A percentile compares a stretch with the other conserved stretches of the same genome.
These are phyloP conservation scores for Prunella strophiata DNA, from an alignment of 2,797 vertebrate species.

Conservation along the genomic window DNA sequence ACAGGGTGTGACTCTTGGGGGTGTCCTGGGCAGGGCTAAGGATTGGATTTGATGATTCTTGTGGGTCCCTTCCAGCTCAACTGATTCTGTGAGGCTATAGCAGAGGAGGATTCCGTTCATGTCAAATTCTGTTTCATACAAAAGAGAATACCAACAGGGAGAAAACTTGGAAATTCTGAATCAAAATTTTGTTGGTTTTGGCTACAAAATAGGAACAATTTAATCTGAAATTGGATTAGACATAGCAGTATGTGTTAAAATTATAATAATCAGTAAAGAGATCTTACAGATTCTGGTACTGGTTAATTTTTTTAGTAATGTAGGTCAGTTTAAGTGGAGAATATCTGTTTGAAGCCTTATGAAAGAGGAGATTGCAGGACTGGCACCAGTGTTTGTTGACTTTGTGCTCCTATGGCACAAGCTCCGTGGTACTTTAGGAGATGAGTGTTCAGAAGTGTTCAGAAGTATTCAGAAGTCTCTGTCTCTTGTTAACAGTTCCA, in stretches of 20 bases:
- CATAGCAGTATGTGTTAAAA: not conserved
- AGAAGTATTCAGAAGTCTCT: not conserved
- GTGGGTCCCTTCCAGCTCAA: not conserved
- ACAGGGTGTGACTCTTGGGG: too few species aligned
- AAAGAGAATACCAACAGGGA: not conserved
- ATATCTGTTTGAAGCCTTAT: not conserved
- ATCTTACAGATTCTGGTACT: too few species aligned
- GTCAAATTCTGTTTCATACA: not conserved
- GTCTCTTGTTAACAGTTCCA: not conserved
- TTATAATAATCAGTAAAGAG: not conserved
- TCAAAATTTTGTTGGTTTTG: not conserved
- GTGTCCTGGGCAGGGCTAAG: not conserved
- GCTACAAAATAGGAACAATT: not conserved
- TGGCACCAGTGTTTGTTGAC: not conserved
- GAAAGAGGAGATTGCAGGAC: not conserved
- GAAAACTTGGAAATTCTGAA: not conserved
- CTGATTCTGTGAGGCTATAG: not conserved
- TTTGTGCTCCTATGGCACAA: not conserved
- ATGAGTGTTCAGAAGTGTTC: accelerated
- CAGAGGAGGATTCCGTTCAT: not conserved
- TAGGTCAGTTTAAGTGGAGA: not conserved
- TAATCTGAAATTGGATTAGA: not conserved
- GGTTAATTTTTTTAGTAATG: too few species aligned
- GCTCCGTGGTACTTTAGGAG: not conserved
- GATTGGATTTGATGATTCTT: not conserved